phyloP scores from a whole-genome alignment of 2,888 invertebrate genomes.

The Cyclophora punctaria region DNA sequence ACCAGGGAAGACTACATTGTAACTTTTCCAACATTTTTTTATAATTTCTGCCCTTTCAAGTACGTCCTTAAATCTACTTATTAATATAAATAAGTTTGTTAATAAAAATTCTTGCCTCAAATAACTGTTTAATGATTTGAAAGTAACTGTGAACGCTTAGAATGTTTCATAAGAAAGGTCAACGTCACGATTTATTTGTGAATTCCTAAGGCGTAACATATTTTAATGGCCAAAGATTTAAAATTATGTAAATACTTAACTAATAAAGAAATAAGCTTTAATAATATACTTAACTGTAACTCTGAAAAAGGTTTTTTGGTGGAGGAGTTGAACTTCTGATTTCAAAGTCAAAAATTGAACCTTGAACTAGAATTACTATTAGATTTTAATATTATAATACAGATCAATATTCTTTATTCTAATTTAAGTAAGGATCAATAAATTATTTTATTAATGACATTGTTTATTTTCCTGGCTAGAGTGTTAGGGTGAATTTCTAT shows the following conservation, averaged over 20 bases:
- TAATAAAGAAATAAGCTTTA: slow-evolving; percentile 18
- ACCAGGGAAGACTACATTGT: too few relatives aligned
- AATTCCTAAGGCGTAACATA: slow-evolving; percentile 10
- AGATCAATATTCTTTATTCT: too few relatives aligned
- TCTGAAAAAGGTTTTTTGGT: too few relatives aligned
- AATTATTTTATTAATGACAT: too few relatives aligned
- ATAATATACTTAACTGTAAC: slow-evolving; percentile 11
- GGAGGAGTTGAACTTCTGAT: too few relatives aligned
- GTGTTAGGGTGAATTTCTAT: too few relatives aligned
- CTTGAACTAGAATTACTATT: too few relatives aligned
- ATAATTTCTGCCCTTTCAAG: slow-evolving; percentile 17
- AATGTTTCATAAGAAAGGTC: not conserved
- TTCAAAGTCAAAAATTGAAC: too few relatives aligned
- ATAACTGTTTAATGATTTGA: not conserved
- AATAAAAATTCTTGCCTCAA: too few relatives aligned
- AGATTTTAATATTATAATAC: too few relatives aligned
- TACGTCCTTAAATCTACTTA: slow-evolving; percentile 12
- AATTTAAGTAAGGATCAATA: too few relatives aligned
- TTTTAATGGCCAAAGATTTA: slow-evolving; percentile 19
- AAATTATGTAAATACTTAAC: slow-evolving; percentile 14
- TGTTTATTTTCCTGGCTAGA: too few relatives aligned
- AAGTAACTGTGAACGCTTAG: not conserved
- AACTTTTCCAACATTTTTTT: not conserved
- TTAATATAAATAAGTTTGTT: not conserved
- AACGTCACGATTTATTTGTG: slow-evolving; percentile 5